A percentile compares a stretch with the other conserved stretches of the same genome.
These are phyloP conservation scores for Tragopan temminckii DNA, from an alignment of 2,797 vertebrate species.

Conservation along the genomic window DNA sequence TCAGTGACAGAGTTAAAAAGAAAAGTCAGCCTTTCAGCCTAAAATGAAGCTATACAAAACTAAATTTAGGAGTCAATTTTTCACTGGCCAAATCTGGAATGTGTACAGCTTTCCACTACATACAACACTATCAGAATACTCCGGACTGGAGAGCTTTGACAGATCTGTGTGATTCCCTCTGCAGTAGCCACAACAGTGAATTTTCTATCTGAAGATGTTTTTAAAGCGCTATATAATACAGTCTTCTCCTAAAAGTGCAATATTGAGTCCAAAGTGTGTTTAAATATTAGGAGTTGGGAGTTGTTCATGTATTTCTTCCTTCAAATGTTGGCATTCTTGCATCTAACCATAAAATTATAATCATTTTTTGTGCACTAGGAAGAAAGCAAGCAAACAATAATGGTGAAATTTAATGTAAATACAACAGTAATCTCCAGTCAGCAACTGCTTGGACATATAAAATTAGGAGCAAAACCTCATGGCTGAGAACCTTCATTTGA, in stretches of 20 bases:
- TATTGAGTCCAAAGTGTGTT: neutral
- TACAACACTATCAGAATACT: fast-evolving
- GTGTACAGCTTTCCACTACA: neutral
- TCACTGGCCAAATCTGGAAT: neutral
- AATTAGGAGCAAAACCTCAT: neutral
- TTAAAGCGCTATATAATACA: neutral
- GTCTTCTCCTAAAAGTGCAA: neutral
- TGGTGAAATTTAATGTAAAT: neutral
- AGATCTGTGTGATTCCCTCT: neutral
- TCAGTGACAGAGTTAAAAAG: neutral
- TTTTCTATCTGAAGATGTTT: neutral
- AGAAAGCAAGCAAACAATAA: neutral
- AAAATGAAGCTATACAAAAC: neutral
- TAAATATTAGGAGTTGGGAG: neutral
- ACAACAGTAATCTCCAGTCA: neutral
- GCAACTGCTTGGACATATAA: neutral
- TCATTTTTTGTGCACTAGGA: neutral
- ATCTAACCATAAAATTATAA: neutral
- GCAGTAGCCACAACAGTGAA: neutral
- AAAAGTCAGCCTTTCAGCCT: neutral
- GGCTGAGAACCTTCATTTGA: neutral
- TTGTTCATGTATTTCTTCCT: neutral
- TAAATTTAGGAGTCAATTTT: neutral
- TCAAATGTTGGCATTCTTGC: neutral
- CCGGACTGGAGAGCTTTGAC: neutral